Evolutionary conservation across 2,797 vertebrate genomes (phyloP).

Genomic region (Diplodus sargus): DNA sequence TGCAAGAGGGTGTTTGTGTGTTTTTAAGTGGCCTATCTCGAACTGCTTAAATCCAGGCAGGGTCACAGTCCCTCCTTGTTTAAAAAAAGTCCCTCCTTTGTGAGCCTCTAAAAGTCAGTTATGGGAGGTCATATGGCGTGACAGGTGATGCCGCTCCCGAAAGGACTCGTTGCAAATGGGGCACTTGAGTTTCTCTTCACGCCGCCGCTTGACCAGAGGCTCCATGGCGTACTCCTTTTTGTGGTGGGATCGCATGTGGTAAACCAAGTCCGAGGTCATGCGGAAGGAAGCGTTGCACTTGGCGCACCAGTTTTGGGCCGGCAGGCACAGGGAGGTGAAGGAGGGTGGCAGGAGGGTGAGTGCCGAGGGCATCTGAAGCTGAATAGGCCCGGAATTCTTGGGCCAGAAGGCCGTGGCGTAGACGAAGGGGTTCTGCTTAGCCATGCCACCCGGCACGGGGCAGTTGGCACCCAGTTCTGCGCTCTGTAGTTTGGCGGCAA

Average conservation of each 20-base stretch:
- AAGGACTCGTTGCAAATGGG: constrained; percentile 99
- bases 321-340: constrained; percentile 96
- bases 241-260: constrained; percentile 99
- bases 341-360: constrained; percentile 95
- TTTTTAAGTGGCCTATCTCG: constrained; percentile 42
- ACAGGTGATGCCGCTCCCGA: constrained; percentile 96
- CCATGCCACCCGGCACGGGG: constrained; percentile 84
- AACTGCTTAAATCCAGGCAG: constrained; percentile 60
- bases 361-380: constrained; percentile 94
- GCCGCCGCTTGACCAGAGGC: constrained; percentile 93
- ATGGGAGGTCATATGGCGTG: constrained; percentile 98
- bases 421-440: constrained; percentile 95
- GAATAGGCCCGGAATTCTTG: constrained; percentile 91
- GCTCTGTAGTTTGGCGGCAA: constrained; percentile 91
- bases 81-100: constrained; percentile 22
- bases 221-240: constrained; percentile 97
- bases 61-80: constrained; percentile 35
- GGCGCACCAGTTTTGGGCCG: constrained; percentile 99
- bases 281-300: constrained; percentile 99
- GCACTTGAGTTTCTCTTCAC: constrained; percentile 98
- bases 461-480: constrained; percentile 87
- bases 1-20: constrained; percentile 79
- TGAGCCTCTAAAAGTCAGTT: constrained; percentile 84
- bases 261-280: constrained; percentile 98
- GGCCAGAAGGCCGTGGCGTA: constrained; percentile 96